Conservation (phyloP, 2,113 vertebrate species). For the Cacatua alba region DNA sequence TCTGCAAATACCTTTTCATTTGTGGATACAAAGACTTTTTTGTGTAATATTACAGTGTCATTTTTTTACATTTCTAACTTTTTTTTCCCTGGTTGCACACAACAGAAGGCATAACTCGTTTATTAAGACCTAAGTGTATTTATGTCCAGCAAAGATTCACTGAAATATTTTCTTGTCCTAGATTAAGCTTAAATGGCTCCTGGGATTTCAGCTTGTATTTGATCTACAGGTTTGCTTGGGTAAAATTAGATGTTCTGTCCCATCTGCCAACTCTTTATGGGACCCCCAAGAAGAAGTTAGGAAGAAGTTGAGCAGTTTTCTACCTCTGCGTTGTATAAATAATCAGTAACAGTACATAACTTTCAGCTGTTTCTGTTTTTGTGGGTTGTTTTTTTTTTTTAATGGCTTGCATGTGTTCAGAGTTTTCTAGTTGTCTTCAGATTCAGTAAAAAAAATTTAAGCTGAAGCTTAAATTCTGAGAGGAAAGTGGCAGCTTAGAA, state of each 20-base stretch:
- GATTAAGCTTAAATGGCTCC: neutral
- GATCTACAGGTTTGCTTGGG: neutral
- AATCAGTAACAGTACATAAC: neutral
- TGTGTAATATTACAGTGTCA: neutral
- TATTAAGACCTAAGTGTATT: neutral
- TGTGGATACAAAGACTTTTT: neutral
- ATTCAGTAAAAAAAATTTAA: neutral
- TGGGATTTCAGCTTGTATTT: neutral
- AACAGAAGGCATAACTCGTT: neutral
- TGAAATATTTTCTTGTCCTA: neutral
- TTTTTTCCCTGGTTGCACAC: neutral
- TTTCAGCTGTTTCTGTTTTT: neutral
- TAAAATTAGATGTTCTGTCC: neutral
- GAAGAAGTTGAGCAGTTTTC: neutral
- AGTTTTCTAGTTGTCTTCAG: neutral
- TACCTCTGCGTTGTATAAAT: neutral
- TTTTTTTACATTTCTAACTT: neutral
- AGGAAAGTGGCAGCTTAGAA: neutral
- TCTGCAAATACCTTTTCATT: neutral
- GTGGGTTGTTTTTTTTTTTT: neutral
- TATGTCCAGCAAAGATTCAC: neutral
- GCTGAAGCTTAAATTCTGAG: neutral
- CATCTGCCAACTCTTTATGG: neutral
- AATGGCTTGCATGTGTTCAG: neutral
- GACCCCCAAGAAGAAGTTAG: accelerated